A percentile compares a stretch with the other conserved stretches of the same genome.
Evolutionary conservation across 2,888 invertebrate genomes (phyloP).

Genomic region (Cosmia trapezina): DNA sequence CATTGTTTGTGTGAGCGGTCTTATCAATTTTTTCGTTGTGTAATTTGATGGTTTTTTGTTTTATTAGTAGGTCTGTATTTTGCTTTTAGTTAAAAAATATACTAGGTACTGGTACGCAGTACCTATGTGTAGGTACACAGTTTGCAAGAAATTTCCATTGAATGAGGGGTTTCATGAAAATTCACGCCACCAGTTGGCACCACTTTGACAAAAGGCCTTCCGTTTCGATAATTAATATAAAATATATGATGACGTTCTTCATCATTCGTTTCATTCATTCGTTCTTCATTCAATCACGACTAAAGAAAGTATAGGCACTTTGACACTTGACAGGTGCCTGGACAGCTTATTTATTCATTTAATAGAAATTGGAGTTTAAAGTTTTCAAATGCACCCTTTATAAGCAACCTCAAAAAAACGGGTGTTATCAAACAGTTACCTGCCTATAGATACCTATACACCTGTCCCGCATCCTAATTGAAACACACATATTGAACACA

Average conservation of each 20-base stretch:
- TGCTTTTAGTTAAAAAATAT: neutral
- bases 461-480: neutral
- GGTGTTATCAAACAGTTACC: neutral
- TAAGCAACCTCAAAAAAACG: neutral
- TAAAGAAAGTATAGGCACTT: too few species aligned
- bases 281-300: too few species aligned
- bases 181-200: too few species aligned
- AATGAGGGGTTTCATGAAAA: too few species aligned
- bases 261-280: too few species aligned
- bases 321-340: too few species aligned
- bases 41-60: conserved; percentile 34
- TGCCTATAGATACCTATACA: neutral
- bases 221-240: too few species aligned
- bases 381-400: neutral
- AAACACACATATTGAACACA: too few species aligned
- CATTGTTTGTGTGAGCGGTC: conserved; percentile 59
- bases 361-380: neutral
- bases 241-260: too few species aligned
- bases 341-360: too few species aligned
- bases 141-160: neutral
- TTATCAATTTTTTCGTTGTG: conserved; percentile 54
- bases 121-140: neutral
- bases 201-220: too few species aligned
- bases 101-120: neutral
- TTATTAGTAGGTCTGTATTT: neutral